Base-by-base conservation (phyloP, 2,888 invertebrate species). In the Rhimphoctona megacephalus region DNA sequence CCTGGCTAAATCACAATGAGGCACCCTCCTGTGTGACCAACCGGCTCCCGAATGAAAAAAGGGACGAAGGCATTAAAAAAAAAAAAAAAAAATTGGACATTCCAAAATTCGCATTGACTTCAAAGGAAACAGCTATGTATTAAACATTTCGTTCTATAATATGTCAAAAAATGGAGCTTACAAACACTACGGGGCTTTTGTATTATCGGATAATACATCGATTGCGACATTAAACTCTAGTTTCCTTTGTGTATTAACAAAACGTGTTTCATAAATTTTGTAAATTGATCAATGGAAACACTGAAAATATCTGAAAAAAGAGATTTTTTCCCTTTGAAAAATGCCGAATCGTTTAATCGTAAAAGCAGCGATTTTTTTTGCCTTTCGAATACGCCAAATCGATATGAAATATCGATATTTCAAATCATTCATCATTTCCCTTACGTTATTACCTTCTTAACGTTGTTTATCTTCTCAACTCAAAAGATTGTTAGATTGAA, bases 21-120 rank as follows among this genome's bases (percentile, higher is more conserved):
- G 87, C 87, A 82, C 87, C 87, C 87, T 85, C 87, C 87, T 85
- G 87, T 82, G 85, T 80, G 85, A 87, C 87, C 87, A 61, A 87
- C 79, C 81, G 66, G 67, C 64, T 76, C 33, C 72, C 70, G 82
- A 76, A 82, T 46, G 66, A 80, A 67, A 67, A 74, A 74, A 14
- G 14, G 22, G 74, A 64, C 25, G 49, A 74, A 77, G 43, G 67
- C 64, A 72, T 46, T 72, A 19, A 25, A 49, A 36, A 74, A 76
- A 33, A 70, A 76, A 61, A 66, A 83, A 39, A 72, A 70, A 70
- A n/a, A 49, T 49, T 36, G 67, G 22, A 64, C 64, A 78, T 67
- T 61, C 64, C n/a, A 54, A 70, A 67, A 81, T 81, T 82, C 83
- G 85, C 85, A 76, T 80, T 52, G 49, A 88, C 72, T 74, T 69